phyloP scores from a whole-genome alignment of 2,797 vertebrate genomes.

The Malurus leucopterus region DNA sequence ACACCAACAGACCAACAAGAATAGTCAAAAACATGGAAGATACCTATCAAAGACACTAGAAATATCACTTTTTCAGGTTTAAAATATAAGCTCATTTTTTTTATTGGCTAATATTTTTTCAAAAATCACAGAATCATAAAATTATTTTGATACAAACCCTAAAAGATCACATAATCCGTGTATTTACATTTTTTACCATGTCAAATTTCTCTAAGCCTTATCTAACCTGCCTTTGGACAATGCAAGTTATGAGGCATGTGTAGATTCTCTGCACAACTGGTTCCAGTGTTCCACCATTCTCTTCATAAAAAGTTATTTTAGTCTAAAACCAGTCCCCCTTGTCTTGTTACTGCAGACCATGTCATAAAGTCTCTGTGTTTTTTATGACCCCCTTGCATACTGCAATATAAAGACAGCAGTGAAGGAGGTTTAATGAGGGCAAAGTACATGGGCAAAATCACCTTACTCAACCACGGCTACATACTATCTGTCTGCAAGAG shows the following conservation, averaged over 20 bases:
- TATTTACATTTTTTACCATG: background rate
- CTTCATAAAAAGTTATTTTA: background rate
- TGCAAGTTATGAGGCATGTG: background rate
- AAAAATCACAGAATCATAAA: background rate
- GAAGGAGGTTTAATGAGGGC: rapidly evolving
- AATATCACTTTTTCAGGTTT: background rate
- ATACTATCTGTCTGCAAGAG: background rate
- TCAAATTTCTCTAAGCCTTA: background rate
- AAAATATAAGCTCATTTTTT: background rate
- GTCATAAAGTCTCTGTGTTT: background rate
- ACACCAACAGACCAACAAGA: background rate
- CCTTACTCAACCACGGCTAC: background rate
- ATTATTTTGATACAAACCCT: background rate
- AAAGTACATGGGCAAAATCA: background rate
- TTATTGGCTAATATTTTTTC: background rate
- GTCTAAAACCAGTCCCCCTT: background rate
- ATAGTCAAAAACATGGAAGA: background rate
- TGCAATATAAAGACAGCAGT: too few species aligned
- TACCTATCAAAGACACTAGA: background rate
- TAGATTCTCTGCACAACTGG: background rate
- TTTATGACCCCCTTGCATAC: background rate
- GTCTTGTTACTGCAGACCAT: background rate
- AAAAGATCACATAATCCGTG: background rate
- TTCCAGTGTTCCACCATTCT: background rate
- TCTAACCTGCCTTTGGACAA: background rate